Conservation (phyloP, 1,140 invertebrate genomes). For the Panagrolaimus sp. region DNA sequence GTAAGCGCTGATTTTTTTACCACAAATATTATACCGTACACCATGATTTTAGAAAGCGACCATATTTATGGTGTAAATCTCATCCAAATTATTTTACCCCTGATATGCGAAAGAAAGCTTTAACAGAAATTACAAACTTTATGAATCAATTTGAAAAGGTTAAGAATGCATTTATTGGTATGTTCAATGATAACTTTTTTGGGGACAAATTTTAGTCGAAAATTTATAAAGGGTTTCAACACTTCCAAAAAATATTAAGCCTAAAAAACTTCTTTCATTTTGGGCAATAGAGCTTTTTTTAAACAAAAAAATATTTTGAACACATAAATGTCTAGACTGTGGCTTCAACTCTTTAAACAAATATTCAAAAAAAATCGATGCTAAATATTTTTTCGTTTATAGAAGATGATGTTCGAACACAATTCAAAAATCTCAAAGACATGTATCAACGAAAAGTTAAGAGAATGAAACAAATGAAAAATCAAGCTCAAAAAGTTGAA, state of each 20-base stretch:
- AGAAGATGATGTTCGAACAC: conserved; percentile 31
- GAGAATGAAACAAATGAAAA: conserved; percentile 9
- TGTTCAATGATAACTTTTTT: not conserved
- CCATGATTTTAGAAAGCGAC: conserved; percentile 26
- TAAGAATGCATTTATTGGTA: not conserved
- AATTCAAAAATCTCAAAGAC: conserved; percentile 31
- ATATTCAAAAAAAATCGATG: too few relatives aligned
- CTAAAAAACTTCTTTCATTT: too few relatives aligned
- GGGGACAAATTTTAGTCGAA: too few relatives aligned
- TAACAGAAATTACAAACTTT: conserved; percentile 18
- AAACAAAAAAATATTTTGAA: too few relatives aligned
- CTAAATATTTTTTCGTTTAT: too few relatives aligned
- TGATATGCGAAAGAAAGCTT: conserved; percentile 22
- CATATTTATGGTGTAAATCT: conserved; percentile 20
- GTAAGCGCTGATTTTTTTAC: too few relatives aligned
- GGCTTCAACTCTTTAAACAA: too few relatives aligned
- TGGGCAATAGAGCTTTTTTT: not conserved
- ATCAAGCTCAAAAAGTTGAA: conserved; percentile 15
- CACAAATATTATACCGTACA: too few relatives aligned
- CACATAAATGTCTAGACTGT: too few relatives aligned
- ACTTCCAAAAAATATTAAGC: too few relatives aligned
- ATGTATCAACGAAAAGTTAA: conserved; percentile 29
- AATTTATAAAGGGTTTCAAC: not conserved
- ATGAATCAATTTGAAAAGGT: conserved; percentile 25
- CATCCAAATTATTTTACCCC: conserved; percentile 15